Percentiles rank a stretch among this genome's conserved stretches.
These are phyloP conservation scores for Dione vanillae DNA, from an alignment of 2,888 invertebrate species.

Conservation along the genomic window DNA sequence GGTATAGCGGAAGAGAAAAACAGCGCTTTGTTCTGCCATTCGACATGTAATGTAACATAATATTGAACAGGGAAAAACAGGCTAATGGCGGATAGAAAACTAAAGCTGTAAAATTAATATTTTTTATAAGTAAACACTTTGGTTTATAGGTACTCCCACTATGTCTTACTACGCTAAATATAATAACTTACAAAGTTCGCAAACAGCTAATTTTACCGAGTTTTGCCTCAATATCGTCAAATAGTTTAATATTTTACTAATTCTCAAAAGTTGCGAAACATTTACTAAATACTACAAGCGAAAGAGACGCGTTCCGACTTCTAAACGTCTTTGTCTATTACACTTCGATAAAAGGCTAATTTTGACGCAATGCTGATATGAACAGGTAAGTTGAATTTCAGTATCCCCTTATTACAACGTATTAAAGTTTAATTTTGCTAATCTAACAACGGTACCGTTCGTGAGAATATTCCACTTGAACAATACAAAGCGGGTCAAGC, in stretches of 20 bases:
- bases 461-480: constrained; percentile 53
- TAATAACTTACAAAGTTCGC: no score
- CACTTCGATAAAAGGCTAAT: constrained; percentile 34
- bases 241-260: constrained; percentile 7
- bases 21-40: no score
- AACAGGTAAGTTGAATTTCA: constrained; percentile 2
- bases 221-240: no score
- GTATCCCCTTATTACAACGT: constrained; percentile 23
- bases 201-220: not conserved
- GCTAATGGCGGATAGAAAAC: no score
- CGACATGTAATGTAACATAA: no score
- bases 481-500: constrained; percentile 62
- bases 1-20: no score
- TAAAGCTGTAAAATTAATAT: no score
- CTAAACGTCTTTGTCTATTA: constrained; percentile 31
- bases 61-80: no score
- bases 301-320: constrained; percentile 18
- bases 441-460: constrained; percentile 25
- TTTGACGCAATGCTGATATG: constrained; percentile 45
- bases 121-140: no score
- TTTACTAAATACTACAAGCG: constrained; percentile 12
- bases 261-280: not conserved
- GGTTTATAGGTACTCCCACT: no score
- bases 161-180: no score
- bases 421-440: constrained; percentile 34